These are phyloP conservation scores for Venturia canescens DNA, from an alignment of 1,140 invertebrate genomes.

Conservation along the genomic window DNA sequence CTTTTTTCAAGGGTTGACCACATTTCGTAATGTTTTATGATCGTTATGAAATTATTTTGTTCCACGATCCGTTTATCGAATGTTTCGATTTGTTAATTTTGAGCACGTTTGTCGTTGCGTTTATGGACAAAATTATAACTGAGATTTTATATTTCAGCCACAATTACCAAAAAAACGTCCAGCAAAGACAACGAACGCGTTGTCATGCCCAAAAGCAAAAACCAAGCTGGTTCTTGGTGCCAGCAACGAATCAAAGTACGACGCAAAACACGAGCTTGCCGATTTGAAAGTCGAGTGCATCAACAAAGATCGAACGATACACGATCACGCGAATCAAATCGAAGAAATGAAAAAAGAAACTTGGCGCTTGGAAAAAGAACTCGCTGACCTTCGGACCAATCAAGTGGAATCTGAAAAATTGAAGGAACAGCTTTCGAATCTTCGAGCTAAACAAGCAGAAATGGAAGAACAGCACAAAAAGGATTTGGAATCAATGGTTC, in stretches of 20 bases:
- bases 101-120: slow-evolving; percentile 17
- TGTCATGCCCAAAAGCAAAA: slow-evolving; percentile 43
- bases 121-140: no score
- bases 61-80: background rate
- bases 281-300: slow-evolving; percentile 71
- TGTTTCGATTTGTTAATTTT: slow-evolving; percentile 28
- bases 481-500: slow-evolving; percentile 69
- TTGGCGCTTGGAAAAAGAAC: slow-evolving; percentile 52
- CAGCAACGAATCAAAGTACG: slow-evolving; percentile 58
- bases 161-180: slow-evolving; percentile 63
- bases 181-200: slow-evolving; percentile 50
- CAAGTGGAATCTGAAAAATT: slow-evolving; percentile 56
- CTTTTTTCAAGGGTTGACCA: no score
- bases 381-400: slow-evolving; percentile 54
- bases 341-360: slow-evolving; percentile 67
- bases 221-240: slow-evolving; percentile 45
- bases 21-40: no score
- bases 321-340: slow-evolving; percentile 69
- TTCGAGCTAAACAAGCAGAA: slow-evolving; percentile 54
- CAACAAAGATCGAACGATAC: slow-evolving; percentile 72
- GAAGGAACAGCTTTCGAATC: slow-evolving; percentile 51
- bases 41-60: no score
- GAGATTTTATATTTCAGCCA: slow-evolving; percentile 58
- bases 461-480: slow-evolving; percentile 62
- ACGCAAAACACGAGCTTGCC: slow-evolving; percentile 65